Base-by-base conservation (phyloP, 2,888 invertebrate genomes). In the Brachyopa scutellaris region DNA sequence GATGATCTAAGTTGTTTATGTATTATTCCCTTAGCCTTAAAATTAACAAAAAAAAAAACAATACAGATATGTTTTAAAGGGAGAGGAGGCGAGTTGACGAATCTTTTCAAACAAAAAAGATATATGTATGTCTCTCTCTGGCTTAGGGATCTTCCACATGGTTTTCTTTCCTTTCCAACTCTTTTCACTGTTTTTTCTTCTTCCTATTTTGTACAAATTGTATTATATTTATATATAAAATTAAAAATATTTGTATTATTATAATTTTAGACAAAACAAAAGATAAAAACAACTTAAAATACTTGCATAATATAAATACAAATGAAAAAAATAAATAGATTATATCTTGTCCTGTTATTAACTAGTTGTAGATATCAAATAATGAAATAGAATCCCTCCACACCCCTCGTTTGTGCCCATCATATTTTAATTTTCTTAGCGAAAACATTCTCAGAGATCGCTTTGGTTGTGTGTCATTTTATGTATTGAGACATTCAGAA, bases 191-290 rank as follows among this genome's bases (percentile, higher is more conserved):
- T 72, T 79, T 74, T 67, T 59, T 78, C 72, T 64, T 47, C 47
- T 78, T 84, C 61, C 86, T 89, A 87, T 86, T 87, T 87, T 89
- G 89, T 89, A 89, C 89, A 89, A 90, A 89, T 87, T 89, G 89
- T 89, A 89, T 89, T 89, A 89, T 89, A 89, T 85, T 87, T 84
- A 78, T 84, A 82, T 85, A 85, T 83, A 84, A 84, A 62, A 66
- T 64, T 76, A 67, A 80, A 80, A 64, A 38, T 57, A 80, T 38
- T 57, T 80, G 57, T 76, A 76, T 64, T 69, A 57, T 62, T 64
- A 69, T 66, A 38, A 72, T 66, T 67, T 74, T 57, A 82, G 38
- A 53, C 17, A 47, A 45, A 38, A 40, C 13, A 51, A 40, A 36
- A 40, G 33, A 29, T 9, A 36, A 40, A 61, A 42, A 57, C 23